These are phyloP conservation scores for Cinclus mexicanus DNA, from an alignment of 2,113 vertebrate species.

Conservation along the genomic window DNA sequence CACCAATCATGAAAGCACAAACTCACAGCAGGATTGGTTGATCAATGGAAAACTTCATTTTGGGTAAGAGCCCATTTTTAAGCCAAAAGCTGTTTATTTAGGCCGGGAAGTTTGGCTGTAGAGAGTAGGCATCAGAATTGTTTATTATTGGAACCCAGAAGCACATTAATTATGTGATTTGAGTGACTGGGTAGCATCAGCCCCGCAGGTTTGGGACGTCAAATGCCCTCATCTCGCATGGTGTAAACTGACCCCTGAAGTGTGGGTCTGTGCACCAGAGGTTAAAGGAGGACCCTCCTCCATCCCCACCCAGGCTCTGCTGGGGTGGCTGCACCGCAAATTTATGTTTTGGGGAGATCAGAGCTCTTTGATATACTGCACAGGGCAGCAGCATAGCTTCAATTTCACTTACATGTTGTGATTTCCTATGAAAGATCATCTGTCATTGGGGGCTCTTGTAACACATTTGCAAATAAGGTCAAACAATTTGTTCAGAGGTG, in stretches of 20 bases:
- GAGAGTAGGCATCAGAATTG: constrained; percentile 42
- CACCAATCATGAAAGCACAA: background rate
- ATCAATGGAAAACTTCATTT: constrained; percentile 7
- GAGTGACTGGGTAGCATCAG: constrained; percentile 67
- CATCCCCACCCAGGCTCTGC: constrained; percentile 29
- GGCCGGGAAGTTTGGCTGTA: constrained; percentile 1
- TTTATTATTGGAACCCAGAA: constrained; percentile 71
- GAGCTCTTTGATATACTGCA: constrained; percentile 38
- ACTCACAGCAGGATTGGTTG: background rate
- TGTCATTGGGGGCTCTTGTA: constrained; percentile 53
- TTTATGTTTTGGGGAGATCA: constrained; percentile 34
- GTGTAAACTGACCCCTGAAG: constrained; percentile 58
- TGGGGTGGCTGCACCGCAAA: background rate
- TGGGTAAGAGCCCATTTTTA: constrained; percentile 27
- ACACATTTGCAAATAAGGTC: constrained; percentile 74
- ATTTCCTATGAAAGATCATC: constrained; percentile 71
- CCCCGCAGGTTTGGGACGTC: background rate
- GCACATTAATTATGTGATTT: constrained; percentile 64
- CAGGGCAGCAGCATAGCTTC: constrained; percentile 60
- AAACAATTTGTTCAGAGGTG: constrained; percentile 72
- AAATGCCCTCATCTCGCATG: constrained; percentile 10
- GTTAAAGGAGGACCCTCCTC: constrained; percentile 42
- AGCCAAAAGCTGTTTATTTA: constrained; percentile 38
- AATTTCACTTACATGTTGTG: constrained; percentile 68
- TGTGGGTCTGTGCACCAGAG: background rate